A percentile compares a stretch with the other conserved stretches of the same genome.
These are phyloP conservation scores for Lophura swinhoii DNA, from an alignment of 2,797 vertebrate species.

Conservation along the genomic window DNA sequence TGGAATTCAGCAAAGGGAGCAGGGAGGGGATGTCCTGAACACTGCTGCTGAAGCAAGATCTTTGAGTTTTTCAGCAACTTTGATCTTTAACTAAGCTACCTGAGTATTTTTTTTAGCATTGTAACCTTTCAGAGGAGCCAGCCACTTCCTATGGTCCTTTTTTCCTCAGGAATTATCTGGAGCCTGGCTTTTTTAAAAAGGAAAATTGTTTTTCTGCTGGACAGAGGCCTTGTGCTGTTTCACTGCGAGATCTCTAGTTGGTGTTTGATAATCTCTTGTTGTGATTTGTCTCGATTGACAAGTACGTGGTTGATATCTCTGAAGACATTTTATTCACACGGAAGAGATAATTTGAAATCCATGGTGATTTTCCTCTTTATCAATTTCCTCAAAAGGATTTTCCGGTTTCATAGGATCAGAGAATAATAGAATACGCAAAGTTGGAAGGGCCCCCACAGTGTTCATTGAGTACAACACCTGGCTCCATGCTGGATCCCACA, in stretches of 20 bases:
- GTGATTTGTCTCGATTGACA: not conserved
- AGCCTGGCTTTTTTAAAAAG: not conserved
- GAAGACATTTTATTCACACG: not conserved
- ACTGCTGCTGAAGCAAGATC: not conserved
- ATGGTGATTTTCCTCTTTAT: not conserved
- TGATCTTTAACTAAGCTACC: not conserved
- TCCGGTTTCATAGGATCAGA: not conserved
- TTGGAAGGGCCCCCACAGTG: not conserved
- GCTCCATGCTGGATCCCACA: not conserved
- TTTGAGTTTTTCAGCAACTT: not conserved
- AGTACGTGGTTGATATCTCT: not conserved
- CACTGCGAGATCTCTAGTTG: not conserved
- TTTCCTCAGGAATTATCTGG: not conserved
- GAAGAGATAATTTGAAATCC: not conserved
- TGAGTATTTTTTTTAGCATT: not conserved
- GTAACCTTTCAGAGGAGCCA: not conserved
- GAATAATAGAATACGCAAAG: not conserved
- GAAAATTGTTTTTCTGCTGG: not conserved
- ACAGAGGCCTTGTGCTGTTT: not conserved
- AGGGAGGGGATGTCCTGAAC: not conserved
- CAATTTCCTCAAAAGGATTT: not conserved
- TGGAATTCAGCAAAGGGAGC: not conserved
- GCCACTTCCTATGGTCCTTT: not conserved
- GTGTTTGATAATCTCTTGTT: not conserved
- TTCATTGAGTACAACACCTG: not conserved